Evolutionary conservation across 1,140 invertebrate genomes (phyloP).

Genomic region (Watersipora subatra): DNA sequence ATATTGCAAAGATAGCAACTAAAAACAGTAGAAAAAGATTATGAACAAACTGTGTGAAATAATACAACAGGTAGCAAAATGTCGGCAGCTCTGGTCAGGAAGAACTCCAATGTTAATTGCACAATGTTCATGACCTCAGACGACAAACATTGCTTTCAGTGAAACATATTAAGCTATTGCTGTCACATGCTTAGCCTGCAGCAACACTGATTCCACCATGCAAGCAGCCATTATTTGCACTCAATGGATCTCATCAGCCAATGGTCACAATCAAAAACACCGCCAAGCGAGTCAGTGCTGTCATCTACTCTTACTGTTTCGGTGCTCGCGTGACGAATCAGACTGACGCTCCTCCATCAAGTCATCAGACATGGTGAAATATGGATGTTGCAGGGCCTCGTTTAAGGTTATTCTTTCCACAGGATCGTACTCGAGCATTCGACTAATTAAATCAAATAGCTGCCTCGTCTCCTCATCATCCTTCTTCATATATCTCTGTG

Average conservation of each 20-base stretch:
- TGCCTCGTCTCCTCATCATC: constrained; percentile 73
- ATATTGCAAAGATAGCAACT: no score
- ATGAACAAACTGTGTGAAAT: no score
- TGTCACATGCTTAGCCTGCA: background rate
- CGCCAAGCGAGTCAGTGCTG: background rate
- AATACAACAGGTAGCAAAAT: no score
- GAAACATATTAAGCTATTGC: background rate
- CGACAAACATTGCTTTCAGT: background rate
- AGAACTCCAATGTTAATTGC: no score
- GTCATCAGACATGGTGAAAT: constrained; percentile 50
- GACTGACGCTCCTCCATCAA: background rate
- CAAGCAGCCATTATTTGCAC: no score
- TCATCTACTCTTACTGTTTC: background rate
- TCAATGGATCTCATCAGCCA: background rate
- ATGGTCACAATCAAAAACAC: background rate
- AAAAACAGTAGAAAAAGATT: no score
- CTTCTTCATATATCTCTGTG: constrained; percentile 71
- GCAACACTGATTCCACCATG: no score
- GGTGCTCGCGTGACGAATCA: background rate
- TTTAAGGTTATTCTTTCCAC: constrained; percentile 69
- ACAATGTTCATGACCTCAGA: no score
- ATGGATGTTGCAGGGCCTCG: constrained; percentile 80
- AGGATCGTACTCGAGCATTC: constrained; percentile 96
- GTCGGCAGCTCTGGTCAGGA: no score
- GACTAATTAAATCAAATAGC: constrained; percentile 81